Conservation (phyloP, 2,888 invertebrate species). For the Pristionchus fissidentatus region DNA sequence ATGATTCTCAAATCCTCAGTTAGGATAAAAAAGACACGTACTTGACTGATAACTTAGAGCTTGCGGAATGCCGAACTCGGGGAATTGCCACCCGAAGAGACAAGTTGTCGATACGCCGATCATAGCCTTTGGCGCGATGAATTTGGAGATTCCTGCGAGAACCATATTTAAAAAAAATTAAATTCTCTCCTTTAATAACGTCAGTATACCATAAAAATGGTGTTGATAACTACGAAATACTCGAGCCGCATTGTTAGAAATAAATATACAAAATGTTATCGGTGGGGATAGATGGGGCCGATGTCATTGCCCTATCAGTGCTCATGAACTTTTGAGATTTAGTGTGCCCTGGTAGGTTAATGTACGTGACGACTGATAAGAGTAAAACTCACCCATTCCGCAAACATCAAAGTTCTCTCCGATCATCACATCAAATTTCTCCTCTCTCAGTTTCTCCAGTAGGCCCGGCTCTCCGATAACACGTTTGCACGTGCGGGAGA, state of each 20-base stretch:
- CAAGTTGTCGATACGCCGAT: background rate
- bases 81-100: background rate
- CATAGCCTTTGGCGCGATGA: background rate
- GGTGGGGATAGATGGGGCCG: too few species aligned
- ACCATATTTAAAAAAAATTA: background rate
- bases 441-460: background rate
- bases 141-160: background rate
- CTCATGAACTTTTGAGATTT: background rate
- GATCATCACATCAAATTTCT: background rate
- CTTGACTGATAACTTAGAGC: background rate
- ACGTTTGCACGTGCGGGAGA: background rate
- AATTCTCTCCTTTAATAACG: background rate
- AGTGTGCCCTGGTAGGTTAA: background rate
- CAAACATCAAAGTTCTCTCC: slow-evolving; percentile 17
- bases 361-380: background rate
- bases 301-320: background rate
- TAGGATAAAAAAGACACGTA: background rate
- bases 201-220: background rate
- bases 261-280: too few species aligned
- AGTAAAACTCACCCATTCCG: background rate
- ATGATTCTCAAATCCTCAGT: too few species aligned
- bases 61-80: background rate
- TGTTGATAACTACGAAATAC: background rate
- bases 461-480: slow-evolving; percentile 10
- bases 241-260: background rate